Conservation (phyloP, 2,797 vertebrate genomes). For the Gallinago nigripennis region DNA sequence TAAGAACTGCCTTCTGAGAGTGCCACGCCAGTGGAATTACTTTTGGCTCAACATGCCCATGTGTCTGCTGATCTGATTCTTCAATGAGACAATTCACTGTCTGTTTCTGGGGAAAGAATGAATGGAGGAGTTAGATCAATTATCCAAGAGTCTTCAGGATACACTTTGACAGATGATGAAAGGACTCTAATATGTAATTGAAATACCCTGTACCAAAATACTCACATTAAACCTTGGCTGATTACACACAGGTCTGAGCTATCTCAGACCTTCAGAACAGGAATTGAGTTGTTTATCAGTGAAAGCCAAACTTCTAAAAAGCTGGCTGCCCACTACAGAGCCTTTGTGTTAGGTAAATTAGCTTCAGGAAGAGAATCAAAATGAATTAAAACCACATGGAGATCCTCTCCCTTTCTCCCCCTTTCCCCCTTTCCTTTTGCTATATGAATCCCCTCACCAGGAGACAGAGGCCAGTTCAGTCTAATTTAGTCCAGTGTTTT, state of each 20-base stretch:
- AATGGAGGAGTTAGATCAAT: constrained; percentile 30
- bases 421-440: constrained; percentile 17
- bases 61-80: background rate
- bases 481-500: constrained; percentile 79
- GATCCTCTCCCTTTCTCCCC: constrained; percentile 54
- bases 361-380: constrained; percentile 77
- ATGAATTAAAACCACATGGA: constrained; percentile 80
- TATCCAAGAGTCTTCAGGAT: constrained; percentile 56
- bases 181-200: constrained; percentile 69
- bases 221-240: constrained; percentile 71
- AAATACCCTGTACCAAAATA: constrained; percentile 75
- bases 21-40: background rate
- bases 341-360: constrained; percentile 76
- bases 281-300: constrained; percentile 65
- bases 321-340: constrained; percentile 58
- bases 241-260: constrained; percentile 74
- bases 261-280: constrained; percentile 55
- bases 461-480: constrained; percentile 75
- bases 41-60: background rate
- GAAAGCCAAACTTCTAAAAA: constrained; percentile 61
- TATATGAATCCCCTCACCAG: constrained; percentile 68
- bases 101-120: constrained; percentile 26
- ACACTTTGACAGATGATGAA: constrained; percentile 72
- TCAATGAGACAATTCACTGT: constrained; percentile 45
- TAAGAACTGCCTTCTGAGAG: background rate